Conservation (phyloP, 2,113 vertebrate species). For the Heterocephalus glaber region DNA sequence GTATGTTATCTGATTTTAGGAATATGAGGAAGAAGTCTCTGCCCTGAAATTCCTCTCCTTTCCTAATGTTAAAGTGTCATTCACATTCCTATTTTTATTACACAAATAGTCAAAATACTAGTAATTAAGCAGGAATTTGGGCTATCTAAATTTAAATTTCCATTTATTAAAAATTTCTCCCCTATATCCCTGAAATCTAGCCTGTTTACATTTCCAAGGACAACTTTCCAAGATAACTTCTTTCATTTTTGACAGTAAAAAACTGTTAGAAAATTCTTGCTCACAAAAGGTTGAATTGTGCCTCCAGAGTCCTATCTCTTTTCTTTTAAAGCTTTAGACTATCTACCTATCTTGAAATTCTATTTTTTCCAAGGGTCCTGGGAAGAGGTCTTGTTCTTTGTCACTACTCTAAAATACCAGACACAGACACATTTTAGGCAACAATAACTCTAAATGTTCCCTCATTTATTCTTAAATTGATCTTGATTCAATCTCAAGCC, state of each 20-base stretch:
- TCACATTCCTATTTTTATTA: background rate
- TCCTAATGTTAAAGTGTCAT: background rate
- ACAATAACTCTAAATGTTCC: background rate
- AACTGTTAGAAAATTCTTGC: slow-evolving; percentile 1
- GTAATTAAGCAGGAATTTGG: background rate
- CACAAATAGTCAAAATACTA: background rate
- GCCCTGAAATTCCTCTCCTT: slow-evolving; percentile 20
- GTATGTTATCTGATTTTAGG: background rate
- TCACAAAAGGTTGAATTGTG: background rate
- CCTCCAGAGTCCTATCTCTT: background rate
- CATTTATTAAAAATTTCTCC: background rate
- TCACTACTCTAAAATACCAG: background rate
- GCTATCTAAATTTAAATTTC: background rate
- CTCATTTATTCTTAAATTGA: background rate
- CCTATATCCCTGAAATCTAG: background rate
- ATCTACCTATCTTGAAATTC: background rate
- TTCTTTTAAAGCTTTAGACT: background rate
- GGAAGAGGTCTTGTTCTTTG: background rate
- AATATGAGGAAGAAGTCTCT: background rate
- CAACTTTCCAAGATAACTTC: background rate
- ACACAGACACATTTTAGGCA: background rate
- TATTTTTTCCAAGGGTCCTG: background rate
- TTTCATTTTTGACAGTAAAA: background rate
- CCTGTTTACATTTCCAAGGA: background rate
- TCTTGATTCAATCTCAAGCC: background rate